Evolutionary conservation across 2,888 invertebrate genomes (phyloP), one percentile per base, ranked within the genome.

Genomic region (Caenorhabditis sulstoni): DNA sequence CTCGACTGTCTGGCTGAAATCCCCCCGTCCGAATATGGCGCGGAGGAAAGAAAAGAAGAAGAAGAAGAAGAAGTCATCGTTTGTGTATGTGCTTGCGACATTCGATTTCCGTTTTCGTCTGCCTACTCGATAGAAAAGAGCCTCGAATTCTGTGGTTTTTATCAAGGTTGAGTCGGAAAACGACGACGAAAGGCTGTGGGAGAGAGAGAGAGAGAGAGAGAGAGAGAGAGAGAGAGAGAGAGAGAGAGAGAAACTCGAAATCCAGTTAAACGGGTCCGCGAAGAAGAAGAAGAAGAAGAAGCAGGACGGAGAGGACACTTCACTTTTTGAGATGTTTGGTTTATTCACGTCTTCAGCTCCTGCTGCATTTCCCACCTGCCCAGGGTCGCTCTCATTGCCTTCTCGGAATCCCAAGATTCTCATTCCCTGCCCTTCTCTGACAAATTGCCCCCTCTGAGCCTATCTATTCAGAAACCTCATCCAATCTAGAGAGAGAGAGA

Each of bases 251-350:
- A 35, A 18, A 8, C 41, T 64, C 71, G 64, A 64, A 71, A 71
- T 71, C 64, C 71, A 71, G 62, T 71, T 71, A 71, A 71, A 71
- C 71, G 71, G 71, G 71, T 57, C 57, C 66, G 45, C 44, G 66
- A 55, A 66, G 45, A 45, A 64, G 35, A 44, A 58, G 67, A 12
- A 55, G 66, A 50, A 49, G 29, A 7, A 3, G 29, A 7, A 29
- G 29, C 3, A 29, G 29, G 49, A n/a, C n/a, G n/a, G n/a, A n/a
- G n/a, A 49, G 55, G 37, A 41, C 71, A 64, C 64, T 71, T 71
- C 71, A 71, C 71, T 71, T 68, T 55, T 62, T 61, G 64, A 70
- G 70, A 70, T 70, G 71, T 71, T 71, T 71, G 62, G 64, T 71
- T 71, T 62, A 64, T 50, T 68, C 55, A 29, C 23, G 59, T 59